Evolutionary conservation across 2,797 vertebrate genomes (phyloP).

Genomic region (Tenualosa thibaudeaui): DNA sequence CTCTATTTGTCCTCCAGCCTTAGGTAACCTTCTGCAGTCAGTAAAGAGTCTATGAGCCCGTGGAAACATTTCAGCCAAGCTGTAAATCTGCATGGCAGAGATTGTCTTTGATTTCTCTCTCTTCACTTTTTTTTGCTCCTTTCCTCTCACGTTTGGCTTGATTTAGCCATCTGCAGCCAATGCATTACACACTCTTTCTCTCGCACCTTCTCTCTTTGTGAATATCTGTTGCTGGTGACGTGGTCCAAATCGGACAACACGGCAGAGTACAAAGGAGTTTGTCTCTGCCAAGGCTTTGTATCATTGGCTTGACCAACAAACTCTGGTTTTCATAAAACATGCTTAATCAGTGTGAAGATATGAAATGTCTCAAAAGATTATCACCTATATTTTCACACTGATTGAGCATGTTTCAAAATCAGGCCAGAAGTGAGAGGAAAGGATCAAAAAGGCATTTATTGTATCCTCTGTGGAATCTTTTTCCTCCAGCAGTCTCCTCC

Average conservation of each 20-base stretch:
- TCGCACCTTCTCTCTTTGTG: background rate
- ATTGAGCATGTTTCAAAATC: too few relatives aligned
- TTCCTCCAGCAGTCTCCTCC: background rate
- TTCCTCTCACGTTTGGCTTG: slow-evolving; percentile 23
- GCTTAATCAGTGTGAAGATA: background rate
- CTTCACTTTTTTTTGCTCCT: slow-evolving; percentile 21
- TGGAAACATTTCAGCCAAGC: slow-evolving; percentile 62
- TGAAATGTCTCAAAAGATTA: too few relatives aligned
- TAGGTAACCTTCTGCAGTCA: slow-evolving; percentile 53
- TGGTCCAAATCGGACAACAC: background rate
- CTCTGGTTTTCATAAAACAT: background rate
- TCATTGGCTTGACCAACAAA: background rate
- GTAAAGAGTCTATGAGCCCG: slow-evolving; percentile 47
- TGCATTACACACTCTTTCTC: background rate
- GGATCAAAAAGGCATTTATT: background rate
- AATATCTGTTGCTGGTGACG: background rate
- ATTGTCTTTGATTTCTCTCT: slow-evolving; percentile 68
- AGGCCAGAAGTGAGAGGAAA: too few relatives aligned
- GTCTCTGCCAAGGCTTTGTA: background rate
- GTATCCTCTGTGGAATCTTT: background rate
- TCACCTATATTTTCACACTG: too few relatives aligned
- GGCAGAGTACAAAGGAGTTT: background rate
- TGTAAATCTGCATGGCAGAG: slow-evolving; percentile 73
- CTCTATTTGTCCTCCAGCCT: background rate
- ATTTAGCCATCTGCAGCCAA: slow-evolving; percentile 11